These are phyloP conservation scores for Drosophila gaucha DNA, from an alignment of 2,888 invertebrate genomes.

Conservation along the genomic window DNA sequence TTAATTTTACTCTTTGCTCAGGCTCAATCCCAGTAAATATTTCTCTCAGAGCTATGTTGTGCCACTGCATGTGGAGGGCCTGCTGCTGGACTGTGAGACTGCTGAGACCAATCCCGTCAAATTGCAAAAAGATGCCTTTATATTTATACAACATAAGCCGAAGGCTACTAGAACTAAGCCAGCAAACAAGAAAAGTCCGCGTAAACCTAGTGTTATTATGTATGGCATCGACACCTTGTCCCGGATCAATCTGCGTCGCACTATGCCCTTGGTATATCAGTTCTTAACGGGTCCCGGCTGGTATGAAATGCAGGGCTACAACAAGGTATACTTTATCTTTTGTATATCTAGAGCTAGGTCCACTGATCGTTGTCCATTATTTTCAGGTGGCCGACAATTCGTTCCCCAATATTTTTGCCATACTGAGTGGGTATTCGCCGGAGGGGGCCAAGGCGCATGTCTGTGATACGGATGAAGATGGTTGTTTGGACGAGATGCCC, in stretches of 20 bases:
- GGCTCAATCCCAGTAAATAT: conserved; percentile 53
- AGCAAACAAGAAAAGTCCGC: not conserved
- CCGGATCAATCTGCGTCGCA: conserved; percentile 89
- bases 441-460: conserved; percentile 84
- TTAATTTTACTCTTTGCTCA: conserved; percentile 11
- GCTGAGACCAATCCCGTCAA: conserved; percentile 55
- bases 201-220: conserved; percentile 88
- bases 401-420: conserved; percentile 93
- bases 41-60: conserved; percentile 65
- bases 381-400: conserved; percentile 92
- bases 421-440: conserved; percentile 88
- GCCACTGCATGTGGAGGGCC: conserved; percentile 65
- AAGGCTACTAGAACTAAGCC: no score
- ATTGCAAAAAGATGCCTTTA: conserved; percentile 85
- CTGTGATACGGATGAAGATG: conserved; percentile 85
- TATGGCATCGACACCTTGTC: conserved; percentile 94
- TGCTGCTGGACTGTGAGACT: conserved; percentile 83
- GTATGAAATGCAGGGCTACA: conserved; percentile 89
- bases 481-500: conserved; percentile 88
- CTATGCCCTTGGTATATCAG: conserved; percentile 89
- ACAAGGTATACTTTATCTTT: conserved; percentile 86
- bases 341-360: no score
- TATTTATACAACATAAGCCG: conserved; percentile 86
- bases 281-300: conserved; percentile 89
- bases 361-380: not conserved